These are phyloP conservation scores for Halcyon leucocephala DNA, from an alignment of 2,797 vertebrate genomes.

Conservation along the genomic window DNA sequence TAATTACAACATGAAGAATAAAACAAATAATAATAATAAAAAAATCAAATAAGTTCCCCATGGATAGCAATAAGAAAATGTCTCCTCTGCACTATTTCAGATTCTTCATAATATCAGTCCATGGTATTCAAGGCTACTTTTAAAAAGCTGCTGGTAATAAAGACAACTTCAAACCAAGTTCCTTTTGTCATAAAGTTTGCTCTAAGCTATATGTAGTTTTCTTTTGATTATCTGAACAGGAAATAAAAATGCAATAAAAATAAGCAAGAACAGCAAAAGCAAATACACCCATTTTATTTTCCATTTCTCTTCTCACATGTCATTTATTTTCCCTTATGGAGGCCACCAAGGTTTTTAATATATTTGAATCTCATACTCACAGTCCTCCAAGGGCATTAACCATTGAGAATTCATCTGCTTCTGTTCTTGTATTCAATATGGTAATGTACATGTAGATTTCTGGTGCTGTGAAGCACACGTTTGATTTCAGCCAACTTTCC, in stretches of 20 bases:
- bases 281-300: conserved; percentile 31
- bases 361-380: neutral
- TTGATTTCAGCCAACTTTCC: neutral
- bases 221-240: conserved; percentile 4
- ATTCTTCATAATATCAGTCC: neutral
- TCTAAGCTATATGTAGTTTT: neutral
- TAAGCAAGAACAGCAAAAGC: neutral
- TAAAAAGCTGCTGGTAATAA: conserved; percentile 15
- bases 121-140: conserved; percentile 1
- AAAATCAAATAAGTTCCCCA: neutral
- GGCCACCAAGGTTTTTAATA: conserved; percentile 13
- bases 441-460: neutral
- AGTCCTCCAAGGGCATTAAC: conserved; percentile 1
- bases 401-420: neutral
- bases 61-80: conserved; percentile 15
- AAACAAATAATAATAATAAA: neutral
- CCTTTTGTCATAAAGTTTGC: neutral
- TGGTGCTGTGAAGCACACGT: neutral
- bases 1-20: neutral
- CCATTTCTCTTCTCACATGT: conserved; percentile 7
- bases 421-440: neutral
- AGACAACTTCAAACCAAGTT: conserved; percentile 3
- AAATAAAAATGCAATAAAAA: conserved; percentile 26
- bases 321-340: conserved; percentile 17
- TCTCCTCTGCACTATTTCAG: neutral